phyloP scores from a whole-genome alignment of 1,140 invertebrate species.

The Notospermus geniculatus region DNA sequence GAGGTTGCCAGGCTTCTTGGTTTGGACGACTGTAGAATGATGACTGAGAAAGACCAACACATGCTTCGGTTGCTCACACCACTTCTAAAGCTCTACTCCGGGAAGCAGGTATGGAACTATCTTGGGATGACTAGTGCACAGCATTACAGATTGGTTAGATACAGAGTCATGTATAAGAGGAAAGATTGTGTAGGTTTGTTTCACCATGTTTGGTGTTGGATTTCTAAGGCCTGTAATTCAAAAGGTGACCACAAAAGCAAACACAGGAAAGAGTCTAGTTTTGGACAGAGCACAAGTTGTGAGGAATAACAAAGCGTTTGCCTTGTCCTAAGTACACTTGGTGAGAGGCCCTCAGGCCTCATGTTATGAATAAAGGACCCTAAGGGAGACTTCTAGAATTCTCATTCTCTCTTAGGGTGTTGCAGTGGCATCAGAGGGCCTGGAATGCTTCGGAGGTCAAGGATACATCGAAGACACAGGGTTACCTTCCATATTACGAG shows the following conservation, averaged over 20 bases:
- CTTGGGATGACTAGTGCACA: no score
- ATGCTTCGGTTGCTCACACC: constrained; percentile 61
- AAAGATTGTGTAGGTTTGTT: no score
- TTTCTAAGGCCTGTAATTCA: no score
- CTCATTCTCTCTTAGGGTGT: constrained; percentile 47
- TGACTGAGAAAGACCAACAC: constrained; percentile 51
- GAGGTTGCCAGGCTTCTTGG: constrained; percentile 55
- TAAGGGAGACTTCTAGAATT: neutral
- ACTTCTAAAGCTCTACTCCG: constrained; percentile 63
- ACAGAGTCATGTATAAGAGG: no score
- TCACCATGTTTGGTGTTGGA: no score
- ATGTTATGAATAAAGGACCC: neutral
- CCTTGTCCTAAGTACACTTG: no score
- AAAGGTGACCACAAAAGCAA: no score
- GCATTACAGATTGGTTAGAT: no score
- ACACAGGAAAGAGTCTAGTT: no score
- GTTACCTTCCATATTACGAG: constrained; percentile 60
- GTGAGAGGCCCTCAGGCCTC: neutral
- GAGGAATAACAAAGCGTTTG: no score
- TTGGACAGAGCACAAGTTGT: no score
- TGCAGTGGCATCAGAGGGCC: constrained; percentile 59
- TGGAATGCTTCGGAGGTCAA: constrained; percentile 66
- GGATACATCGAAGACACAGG: constrained; percentile 67
- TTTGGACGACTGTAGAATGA: constrained; percentile 52
- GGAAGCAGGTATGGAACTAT: constrained; percentile 56